Conservation (phyloP, 1,140 invertebrate genomes). For the Glossosoma conforme region DNA sequence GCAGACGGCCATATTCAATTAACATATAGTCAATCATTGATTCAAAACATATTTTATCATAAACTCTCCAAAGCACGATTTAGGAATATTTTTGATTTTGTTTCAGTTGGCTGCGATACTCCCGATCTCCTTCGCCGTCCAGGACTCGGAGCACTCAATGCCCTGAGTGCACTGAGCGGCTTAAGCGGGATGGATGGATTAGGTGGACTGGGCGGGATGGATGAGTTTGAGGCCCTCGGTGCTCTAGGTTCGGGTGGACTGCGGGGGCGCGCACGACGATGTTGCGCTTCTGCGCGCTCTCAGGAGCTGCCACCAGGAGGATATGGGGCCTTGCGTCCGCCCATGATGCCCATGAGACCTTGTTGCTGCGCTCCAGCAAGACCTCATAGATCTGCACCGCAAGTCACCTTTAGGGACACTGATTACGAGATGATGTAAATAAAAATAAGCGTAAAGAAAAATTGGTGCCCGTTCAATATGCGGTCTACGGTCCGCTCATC, state of each 20-base stretch:
- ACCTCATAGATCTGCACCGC: conserved; percentile 26
- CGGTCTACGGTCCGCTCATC: too few relatives aligned
- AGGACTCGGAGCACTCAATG: conserved; percentile 4
- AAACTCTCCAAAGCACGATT: too few relatives aligned
- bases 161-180: neutral
- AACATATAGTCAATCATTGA: neutral
- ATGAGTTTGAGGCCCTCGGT: too few relatives aligned
- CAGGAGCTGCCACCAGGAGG: conserved; percentile 24
- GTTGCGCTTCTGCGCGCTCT: conserved; percentile 22
- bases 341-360: neutral
- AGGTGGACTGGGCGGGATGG: too few relatives aligned
- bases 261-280: conserved; percentile 11
- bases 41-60: neutral
- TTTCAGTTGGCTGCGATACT: conserved; percentile 27
- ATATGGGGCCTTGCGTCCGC: conserved; percentile 18
- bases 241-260: conserved; percentile 6
- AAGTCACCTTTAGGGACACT: conserved; percentile 26
- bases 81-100: too few relatives aligned
- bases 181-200: too few relatives aligned
- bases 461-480: too few relatives aligned
- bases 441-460: neutral
- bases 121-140: conserved; percentile 28
- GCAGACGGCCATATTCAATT: neutral
- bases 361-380: conserved; percentile 22
- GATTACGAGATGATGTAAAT: conserved; percentile 28